Evolutionary conservation across 2,797 vertebrate genomes (phyloP).

Genomic region (Acanthornis magna): DNA sequence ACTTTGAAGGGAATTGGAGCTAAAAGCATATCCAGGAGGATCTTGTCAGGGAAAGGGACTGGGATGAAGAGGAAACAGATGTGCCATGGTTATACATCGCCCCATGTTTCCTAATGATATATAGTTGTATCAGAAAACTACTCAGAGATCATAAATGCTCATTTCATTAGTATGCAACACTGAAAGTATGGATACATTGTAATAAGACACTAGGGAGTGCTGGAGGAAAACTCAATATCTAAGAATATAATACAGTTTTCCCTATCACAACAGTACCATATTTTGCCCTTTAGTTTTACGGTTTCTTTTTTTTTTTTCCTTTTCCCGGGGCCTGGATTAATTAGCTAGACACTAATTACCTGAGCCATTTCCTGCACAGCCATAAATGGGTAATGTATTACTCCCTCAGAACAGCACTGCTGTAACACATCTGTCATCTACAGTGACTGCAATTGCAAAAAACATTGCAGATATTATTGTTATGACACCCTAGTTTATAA

Average conservation of each 20-base stretch:
- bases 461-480: background rate
- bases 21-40: background rate
- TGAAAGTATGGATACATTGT: background rate
- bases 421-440: slow-evolving; percentile 2
- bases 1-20: background rate
- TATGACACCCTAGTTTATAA: background rate
- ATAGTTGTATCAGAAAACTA: background rate
- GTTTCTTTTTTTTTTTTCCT: rapidly evolving
- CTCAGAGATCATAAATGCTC: background rate
- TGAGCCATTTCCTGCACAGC: slow-evolving; percentile 20
- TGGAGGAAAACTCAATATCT: slow-evolving; percentile 19
- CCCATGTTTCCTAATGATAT: background rate
- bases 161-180: background rate
- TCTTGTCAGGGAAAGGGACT: background rate
- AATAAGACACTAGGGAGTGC: slow-evolving; percentile 27
- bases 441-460: background rate
- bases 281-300: background rate
- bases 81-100: background rate
- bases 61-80: background rate
- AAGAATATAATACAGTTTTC: background rate
- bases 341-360: slow-evolving; percentile 34
- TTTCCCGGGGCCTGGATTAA: background rate
- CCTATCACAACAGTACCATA: background rate
- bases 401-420: background rate
- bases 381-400: background rate